Evolutionary conservation across 2,888 invertebrate species (phyloP).

Genomic region (Leptarthrus brevirostris): DNA sequence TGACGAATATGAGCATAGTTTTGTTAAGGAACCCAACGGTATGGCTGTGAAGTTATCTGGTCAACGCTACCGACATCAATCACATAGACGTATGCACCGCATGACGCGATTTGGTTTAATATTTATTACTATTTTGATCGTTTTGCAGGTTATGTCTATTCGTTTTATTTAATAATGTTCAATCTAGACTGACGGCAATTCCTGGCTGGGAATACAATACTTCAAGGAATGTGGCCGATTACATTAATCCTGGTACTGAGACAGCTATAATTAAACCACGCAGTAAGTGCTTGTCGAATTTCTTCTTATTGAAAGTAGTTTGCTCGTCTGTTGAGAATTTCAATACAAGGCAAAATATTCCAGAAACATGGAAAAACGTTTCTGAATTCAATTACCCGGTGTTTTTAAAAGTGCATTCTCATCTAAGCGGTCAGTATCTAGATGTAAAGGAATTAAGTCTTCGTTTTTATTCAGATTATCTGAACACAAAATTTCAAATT

Average conservation of each 20-base stretch:
- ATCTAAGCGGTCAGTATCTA: constrained; percentile 62
- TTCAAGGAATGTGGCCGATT: constrained; percentile 77
- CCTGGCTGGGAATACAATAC: constrained; percentile 81
- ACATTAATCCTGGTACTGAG: constrained; percentile 77
- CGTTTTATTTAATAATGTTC: constrained; percentile 61
- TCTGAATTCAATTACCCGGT: constrained; percentile 64
- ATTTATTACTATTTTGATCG: constrained; percentile 57
- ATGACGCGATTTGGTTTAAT: constrained; percentile 57
- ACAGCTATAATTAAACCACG: constrained; percentile 75
- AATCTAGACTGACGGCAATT: constrained; percentile 64
- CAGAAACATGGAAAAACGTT: constrained; percentile 67
- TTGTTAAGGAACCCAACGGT: neutral
- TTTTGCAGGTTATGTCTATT: constrained; percentile 61
- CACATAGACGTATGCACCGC: constrained; percentile 58
- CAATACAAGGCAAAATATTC: constrained; percentile 63
- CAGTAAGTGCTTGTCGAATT: constrained; percentile 68
- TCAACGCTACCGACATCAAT: constrained; percentile 57
- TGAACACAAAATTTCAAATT: constrained; percentile 55
- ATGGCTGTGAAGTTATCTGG: neutral
- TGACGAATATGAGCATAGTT: neutral
- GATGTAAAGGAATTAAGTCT: constrained; percentile 58
- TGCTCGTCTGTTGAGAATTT: constrained; percentile 79
- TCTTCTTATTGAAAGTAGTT: constrained; percentile 79
- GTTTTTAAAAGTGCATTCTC: constrained; percentile 62
- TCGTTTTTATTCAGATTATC: constrained; percentile 59